Base-by-base conservation (phyloP, 1,140 invertebrate species). In the Cryptotermes secundus region DNA sequence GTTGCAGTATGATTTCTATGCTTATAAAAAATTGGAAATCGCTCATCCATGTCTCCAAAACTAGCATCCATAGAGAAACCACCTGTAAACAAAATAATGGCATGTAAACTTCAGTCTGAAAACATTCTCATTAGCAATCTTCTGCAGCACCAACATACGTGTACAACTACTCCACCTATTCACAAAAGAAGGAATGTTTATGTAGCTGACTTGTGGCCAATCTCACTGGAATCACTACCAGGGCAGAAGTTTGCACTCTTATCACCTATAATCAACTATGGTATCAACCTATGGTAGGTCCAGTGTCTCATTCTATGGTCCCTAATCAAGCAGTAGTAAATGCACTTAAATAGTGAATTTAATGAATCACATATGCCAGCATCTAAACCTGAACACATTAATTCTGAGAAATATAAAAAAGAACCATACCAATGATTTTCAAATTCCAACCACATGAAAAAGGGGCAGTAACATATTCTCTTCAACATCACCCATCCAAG, bases 11-110 rank as follows among this genome's bases (percentile, higher is more conserved):
- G 86, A 6, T 85, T 72, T 35, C 72, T 42, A 34, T 34, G 36
- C 31, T 83, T 84, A 26, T 34, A 31, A n/a, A 80, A 24, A 34
- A 42, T 2, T 36, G 59, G 85, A 19, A 88, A 87, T 86, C 91
- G 88, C 84, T 92, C 91, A 84, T 92, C 91, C 80, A 91, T 91
- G 85, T 92, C 91, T 9, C 90, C 90, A 85, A 89, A 91, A n/a
- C 87, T 59, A 22, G 35, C n/a, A 31, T 45, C 81, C 6, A 72
- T 31, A 31, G 26, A n/a, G 9, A 7, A n/a, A n/a, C 59, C 59
- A 72, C 59, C 59, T 72, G 59, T n/a, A 72, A n/a, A 72, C 59
- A 31, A 72, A 12, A n/a, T 72, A 72, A 12, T 31, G 9, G 59
- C 3, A 72, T 31, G 14, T 72, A 7, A 9, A 31, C 1, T 6